A percentile compares a stretch with the other conserved stretches of the same genome.
phyloP scores from a whole-genome alignment of 2,797 vertebrate genomes.

The Prionace glauca region DNA sequence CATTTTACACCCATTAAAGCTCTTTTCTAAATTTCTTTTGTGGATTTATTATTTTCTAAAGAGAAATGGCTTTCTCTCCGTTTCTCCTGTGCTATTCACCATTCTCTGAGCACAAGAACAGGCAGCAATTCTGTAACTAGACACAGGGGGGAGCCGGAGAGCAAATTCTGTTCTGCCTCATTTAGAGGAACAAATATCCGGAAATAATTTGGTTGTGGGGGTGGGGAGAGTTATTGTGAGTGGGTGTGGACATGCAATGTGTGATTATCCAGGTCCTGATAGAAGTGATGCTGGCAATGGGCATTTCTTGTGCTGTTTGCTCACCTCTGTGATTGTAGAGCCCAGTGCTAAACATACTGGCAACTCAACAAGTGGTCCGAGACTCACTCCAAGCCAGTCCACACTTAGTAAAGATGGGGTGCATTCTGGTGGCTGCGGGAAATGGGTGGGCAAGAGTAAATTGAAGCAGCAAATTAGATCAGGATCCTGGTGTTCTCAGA shows the following conservation, averaged over 20 bases:
- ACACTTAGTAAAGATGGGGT: not conserved
- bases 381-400: too few relatives aligned
- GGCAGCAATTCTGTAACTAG: not conserved
- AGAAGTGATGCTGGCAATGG: not conserved
- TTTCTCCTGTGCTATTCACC: not conserved
- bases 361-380: not conserved
- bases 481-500: not conserved
- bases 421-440: not conserved
- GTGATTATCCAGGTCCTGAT: not conserved
- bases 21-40: not conserved
- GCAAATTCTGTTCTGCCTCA: not conserved
- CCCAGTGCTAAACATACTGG: too few relatives aligned
- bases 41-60: not conserved
- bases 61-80: not conserved
- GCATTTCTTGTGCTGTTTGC: not conserved
- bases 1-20: not conserved
- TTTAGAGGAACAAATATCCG: not conserved
- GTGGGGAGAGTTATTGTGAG: too few relatives aligned
- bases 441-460: not conserved
- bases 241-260: not conserved
- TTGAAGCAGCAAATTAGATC: not conserved
- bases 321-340: not conserved
- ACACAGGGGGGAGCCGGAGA: constrained; percentile 6
- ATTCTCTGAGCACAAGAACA: not conserved
- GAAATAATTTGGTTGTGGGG: not conserved